Percentiles rank a stretch among this genome's conserved stretches.
phyloP scores from a whole-genome alignment of 2,888 invertebrate species.

The Tetranychus truncatus region DNA sequence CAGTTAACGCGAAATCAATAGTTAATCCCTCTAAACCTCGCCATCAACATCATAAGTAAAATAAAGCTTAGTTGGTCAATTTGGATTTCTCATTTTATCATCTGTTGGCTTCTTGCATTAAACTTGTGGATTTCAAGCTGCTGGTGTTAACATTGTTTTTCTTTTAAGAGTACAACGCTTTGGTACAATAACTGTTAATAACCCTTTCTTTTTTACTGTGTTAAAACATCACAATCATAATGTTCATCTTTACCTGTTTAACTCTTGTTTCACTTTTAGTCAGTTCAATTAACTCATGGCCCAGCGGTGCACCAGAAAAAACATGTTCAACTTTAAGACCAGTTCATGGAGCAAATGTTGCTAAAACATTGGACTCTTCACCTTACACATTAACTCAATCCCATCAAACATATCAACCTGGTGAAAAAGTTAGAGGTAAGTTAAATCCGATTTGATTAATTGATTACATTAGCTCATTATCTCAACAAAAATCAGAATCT shows the following conservation, averaged over 20 bases:
- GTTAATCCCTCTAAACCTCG: no score
- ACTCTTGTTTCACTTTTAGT: background rate
- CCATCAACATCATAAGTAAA: no score
- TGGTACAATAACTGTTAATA: no score
- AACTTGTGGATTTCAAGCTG: no score
- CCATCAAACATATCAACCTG: slow-evolving; percentile 22
- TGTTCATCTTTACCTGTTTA: background rate
- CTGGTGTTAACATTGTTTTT: no score
- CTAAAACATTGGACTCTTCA: slow-evolving; percentile 21
- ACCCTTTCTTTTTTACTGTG: no score
- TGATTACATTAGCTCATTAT: background rate
- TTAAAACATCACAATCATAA: no score
- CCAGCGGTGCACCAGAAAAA: slow-evolving; percentile 9
- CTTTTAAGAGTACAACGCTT: no score
- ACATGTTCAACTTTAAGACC: slow-evolving; percentile 24
- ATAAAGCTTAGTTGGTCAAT: no score
- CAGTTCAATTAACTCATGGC: background rate
- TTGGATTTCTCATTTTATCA: no score
- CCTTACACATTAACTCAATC: slow-evolving; percentile 24
- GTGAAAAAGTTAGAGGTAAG: slow-evolving; percentile 22
- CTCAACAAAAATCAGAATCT: no score
- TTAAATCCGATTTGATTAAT: background rate
- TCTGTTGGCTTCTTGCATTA: no score
- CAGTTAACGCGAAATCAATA: background rate
- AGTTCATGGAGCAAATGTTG: slow-evolving; percentile 23